Evolutionary conservation across 2,797 vertebrate genomes (phyloP).

Genomic region (Schizopygopsis pylzovi): DNA sequence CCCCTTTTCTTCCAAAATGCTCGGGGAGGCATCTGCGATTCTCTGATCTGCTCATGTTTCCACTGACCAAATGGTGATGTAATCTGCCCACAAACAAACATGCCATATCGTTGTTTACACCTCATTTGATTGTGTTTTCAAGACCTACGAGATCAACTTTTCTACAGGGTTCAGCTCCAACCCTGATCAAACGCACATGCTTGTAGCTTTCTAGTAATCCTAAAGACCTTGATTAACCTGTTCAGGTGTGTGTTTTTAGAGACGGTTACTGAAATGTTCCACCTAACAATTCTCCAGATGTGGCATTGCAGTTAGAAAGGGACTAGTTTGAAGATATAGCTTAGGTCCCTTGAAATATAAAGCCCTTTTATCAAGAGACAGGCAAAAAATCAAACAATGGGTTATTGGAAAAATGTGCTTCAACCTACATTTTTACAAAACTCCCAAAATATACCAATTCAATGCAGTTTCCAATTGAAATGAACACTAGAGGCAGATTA

Average conservation of each 20-base stretch:
- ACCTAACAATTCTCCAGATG: background rate
- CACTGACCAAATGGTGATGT: background rate
- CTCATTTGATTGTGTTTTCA: background rate
- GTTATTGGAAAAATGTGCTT: background rate
- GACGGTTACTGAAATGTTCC: background rate
- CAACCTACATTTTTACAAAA: background rate
- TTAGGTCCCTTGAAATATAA: background rate
- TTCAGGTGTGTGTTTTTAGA: background rate
- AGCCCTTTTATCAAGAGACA: background rate
- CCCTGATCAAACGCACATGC: background rate
- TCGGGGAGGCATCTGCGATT: background rate
- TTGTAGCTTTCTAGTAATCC: background rate
- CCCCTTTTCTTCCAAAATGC: background rate
- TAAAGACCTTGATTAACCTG: background rate
- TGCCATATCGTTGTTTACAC: constrained; percentile 7
- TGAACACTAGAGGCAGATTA: background rate
- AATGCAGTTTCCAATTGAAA: background rate
- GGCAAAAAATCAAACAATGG: background rate
- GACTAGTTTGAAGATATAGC: background rate
- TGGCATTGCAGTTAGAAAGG: background rate
- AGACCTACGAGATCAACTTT: background rate
- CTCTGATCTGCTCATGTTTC: background rate
- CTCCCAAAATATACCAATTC: background rate
- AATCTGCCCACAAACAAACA: background rate
- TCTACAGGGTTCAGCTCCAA: background rate